A percentile compares a stretch with the other conserved stretches of the same genome.
phyloP scores from a whole-genome alignment of 2,888 invertebrate genomes.

The Dexiosoma caninum region DNA sequence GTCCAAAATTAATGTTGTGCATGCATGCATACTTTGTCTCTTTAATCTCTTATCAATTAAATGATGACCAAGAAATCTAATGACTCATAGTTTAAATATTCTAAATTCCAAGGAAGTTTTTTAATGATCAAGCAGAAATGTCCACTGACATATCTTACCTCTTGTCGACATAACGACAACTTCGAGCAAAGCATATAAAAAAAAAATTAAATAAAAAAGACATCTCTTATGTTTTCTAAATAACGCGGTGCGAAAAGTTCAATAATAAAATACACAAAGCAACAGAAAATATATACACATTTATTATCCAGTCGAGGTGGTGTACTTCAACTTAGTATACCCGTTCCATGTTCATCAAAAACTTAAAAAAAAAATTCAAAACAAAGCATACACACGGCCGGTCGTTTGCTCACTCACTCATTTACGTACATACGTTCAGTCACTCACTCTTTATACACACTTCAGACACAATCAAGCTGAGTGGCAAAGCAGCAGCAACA shows the following conservation, averaged over 20 bases:
- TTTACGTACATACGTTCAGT: conserved; percentile 16
- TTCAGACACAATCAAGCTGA: conserved; percentile 55
- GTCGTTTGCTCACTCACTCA: conserved; percentile 8
- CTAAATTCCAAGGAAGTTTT: conserved; percentile 63
- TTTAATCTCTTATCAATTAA: conserved; percentile 55
- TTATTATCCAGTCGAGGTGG: conserved; percentile 56
- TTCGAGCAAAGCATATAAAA: conserved; percentile 4
- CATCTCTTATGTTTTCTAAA: conserved; percentile 39
- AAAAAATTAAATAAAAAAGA: not conserved
- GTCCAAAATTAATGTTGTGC: not conserved
- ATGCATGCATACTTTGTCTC: not conserved
- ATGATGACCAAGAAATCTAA: conserved; percentile 55
- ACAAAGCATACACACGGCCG: conserved; percentile 32
- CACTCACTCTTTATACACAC: conserved; percentile 51
- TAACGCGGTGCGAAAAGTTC: conserved; percentile 62
- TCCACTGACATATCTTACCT: conserved; percentile 8
- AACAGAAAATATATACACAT: conserved; percentile 24
- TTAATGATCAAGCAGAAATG: conserved; percentile 33
- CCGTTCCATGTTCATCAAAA: conserved; percentile 49
- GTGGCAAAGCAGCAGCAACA: conserved; percentile 43
- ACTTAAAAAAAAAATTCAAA: conserved; percentile 8
- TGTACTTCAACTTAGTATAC: conserved; percentile 56
- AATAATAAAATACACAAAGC: conserved; percentile 50
- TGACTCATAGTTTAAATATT: conserved; percentile 64
- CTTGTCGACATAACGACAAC: conserved; percentile 31